Conservation (phyloP, 2,888 invertebrate species). For the Andrena minutula region DNA sequence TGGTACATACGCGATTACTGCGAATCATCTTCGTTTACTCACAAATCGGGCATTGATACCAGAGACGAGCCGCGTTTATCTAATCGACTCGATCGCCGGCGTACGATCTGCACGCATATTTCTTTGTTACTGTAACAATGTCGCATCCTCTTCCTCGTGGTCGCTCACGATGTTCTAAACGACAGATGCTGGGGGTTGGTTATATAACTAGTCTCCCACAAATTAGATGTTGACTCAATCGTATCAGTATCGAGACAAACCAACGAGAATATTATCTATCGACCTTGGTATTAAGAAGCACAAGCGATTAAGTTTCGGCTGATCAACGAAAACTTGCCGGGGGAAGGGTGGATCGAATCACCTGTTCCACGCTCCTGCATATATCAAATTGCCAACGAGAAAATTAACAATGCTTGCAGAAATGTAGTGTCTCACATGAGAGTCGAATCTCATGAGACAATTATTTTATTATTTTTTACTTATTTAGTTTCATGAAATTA, state of each 20-base stretch:
- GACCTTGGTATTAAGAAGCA: background rate
- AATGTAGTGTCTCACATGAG: too few species aligned
- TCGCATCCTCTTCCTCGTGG: background rate
- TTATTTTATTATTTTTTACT: too few species aligned
- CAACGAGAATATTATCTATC: background rate
- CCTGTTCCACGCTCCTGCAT: too few species aligned
- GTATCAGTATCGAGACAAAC: background rate
- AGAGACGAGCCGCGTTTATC: constrained; percentile 1
- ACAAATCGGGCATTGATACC: constrained; percentile 14
- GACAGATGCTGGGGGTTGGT: background rate
- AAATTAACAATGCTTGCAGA: too few species aligned
- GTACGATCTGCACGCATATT: background rate
- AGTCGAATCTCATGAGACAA: too few species aligned
- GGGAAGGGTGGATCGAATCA: too few species aligned
- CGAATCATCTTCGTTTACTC: constrained; percentile 36
- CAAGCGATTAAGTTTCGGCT: background rate
- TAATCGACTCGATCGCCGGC: background rate
- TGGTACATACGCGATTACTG: too few species aligned
- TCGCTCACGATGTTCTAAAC: background rate
- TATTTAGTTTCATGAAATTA: too few species aligned
- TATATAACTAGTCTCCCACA: background rate
- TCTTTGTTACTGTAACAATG: background rate
- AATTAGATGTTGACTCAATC: background rate
- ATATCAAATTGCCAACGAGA: too few species aligned
- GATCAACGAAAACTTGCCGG: background rate